phyloP scores from a whole-genome alignment of 2,797 vertebrate genomes.

The Alcedo atthis region DNA sequence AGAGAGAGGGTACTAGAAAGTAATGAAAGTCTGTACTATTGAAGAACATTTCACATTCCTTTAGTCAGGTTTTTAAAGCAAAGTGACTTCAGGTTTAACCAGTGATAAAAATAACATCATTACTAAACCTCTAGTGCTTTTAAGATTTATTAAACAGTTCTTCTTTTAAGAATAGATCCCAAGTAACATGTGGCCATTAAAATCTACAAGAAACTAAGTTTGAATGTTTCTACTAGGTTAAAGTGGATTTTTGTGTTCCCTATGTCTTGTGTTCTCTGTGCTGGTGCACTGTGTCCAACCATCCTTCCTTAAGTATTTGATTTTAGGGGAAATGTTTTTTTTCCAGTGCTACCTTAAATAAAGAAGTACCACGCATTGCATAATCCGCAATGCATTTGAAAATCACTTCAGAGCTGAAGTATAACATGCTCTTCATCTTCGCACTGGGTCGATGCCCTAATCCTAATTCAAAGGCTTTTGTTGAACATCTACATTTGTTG shows the following conservation, averaged over 20 bases:
- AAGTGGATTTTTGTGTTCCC: conserved; percentile 87
- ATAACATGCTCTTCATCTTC: conserved; percentile 37
- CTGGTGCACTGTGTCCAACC: conserved; percentile 84
- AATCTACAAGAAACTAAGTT: conserved; percentile 62
- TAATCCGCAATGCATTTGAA: background rate
- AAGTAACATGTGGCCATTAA: conserved; percentile 51
- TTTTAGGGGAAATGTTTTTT: conserved; percentile 67
- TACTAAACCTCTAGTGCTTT: background rate
- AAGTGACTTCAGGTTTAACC: conserved; percentile 17
- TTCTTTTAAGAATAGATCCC: conserved; percentile 30
- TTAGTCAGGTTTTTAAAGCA: conserved; percentile 11
- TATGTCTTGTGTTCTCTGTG: conserved; percentile 81
- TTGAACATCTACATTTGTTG: conserved; percentile 1
- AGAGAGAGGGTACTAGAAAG: background rate
- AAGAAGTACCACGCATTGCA: background rate
- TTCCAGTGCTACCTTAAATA: conserved; percentile 41
- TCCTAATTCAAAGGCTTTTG: conserved; percentile 14
- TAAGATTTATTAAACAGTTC: conserved; percentile 1
- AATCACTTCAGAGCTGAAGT: conserved; percentile 51
- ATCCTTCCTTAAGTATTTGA: conserved; percentile 78
- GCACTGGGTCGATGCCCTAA: background rate
- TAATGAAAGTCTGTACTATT: conserved; percentile 22
- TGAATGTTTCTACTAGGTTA: conserved; percentile 74
- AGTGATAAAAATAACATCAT: background rate
- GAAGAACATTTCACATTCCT: conserved; percentile 17